Base-by-base conservation (phyloP, 2,113 vertebrate species). In the Pontoporia blainvillei region DNA sequence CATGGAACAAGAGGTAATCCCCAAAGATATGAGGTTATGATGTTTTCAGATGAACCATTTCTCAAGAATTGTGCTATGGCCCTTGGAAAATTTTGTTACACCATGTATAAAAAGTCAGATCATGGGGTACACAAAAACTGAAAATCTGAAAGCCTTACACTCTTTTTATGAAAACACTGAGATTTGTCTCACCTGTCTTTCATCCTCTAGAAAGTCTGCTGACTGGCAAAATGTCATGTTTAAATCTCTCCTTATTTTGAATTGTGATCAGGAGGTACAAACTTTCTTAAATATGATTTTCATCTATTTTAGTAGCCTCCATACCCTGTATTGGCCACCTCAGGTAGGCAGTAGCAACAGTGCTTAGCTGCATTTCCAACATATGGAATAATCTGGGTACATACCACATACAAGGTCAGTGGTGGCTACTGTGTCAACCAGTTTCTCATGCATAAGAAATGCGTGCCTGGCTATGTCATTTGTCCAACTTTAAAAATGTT, bases 171-270 rank as follows among this genome's bases (percentile, higher is more conserved):
- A 90, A 75, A 94, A 95, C 41, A 49, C 11, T 49, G 34, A 31
- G 31, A 46, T 94, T 94, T 88, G 44, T 72, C 94, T 78, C 17
- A 39, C 44, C n/a, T 52, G 49, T 90, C 69, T 94, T 90, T 95
- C 84, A 95, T 90, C n/a, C 93, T 95, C 52, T 84, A 61, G 86
- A 85, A 82, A 41, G 64, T 94, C 54, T 78, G 46, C 85, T 78
- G 62, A 78, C 59, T 59, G 49, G 61, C 17, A 92, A 96, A 96
- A 90, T 49, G 54, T 87, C 79, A 92, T 44, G 61, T 92, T 93
- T 94, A 94, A 90, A 85, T 92, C 31, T 94, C 75, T 86, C 27
- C 31, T 86, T 76, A 83, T 54, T 96, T 96, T 97, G 81, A 62
- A 95, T 78, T 94, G 86, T 96, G 82, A 87, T 61, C 84, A 44